Evolutionary conservation across 1,140 invertebrate genomes (phyloP), one percentile per base, ranked within the genome.

Genomic region (Papilio machaon): DNA sequence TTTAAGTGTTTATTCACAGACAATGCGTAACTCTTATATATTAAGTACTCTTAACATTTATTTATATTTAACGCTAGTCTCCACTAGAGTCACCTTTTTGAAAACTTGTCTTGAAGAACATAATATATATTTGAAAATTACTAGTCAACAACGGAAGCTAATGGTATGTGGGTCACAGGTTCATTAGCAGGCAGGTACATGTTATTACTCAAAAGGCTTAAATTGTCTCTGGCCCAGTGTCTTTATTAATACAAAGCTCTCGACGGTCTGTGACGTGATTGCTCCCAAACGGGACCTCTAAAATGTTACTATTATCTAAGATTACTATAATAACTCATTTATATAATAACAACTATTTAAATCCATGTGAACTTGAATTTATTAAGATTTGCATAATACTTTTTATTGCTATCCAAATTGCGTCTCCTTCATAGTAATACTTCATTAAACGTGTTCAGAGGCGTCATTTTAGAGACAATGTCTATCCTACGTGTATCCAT

Each of bases 1-100:
- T 92, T 92, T 91, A 80, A 85, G 83, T 86, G 89, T 84, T 83
- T 81, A 85, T 88, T 89, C 86, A 64, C 74, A 83, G 78, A 52
- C 82, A 79, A 77, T 13, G 13, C 5, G 60, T 9, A 60, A 64
- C 60, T 30, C 19, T 9, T 30, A 17, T 6, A 3, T 2, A 54
- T 49, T 17, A 73, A 80, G 64, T 30, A 38, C 15, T 73, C 13
- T 13, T 70, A 23, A 30, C 52, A 30, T 30, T 30, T 30, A 30
- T 30, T 47, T 11, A 43, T 43, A 43, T 52, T 52, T 15, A 15
- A 52, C 15, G 6, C 4, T 17, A 52, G 5, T 52, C 5, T 43
- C 4, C 38, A 43, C 38, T 15, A 52, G 49, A 52, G 13, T 6
- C 49, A 5, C 0, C 2, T 11, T 13, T 49, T 11, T 10, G 23